Evolutionary conservation across 2,888 invertebrate genomes (phyloP).

Genomic region (Aleiodes testaceus): DNA sequence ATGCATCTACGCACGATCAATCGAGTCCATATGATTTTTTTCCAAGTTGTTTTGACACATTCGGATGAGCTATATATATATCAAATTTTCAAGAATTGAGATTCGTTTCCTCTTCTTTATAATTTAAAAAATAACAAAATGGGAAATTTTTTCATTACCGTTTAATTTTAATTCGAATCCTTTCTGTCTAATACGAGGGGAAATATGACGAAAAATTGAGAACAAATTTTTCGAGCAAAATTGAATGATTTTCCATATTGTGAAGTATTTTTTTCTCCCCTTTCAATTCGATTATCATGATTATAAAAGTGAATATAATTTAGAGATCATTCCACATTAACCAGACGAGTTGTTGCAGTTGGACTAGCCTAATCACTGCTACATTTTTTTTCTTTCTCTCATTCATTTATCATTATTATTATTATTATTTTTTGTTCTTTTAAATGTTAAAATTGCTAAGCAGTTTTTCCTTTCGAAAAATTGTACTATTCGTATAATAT

Average conservation of each 20-base stretch:
- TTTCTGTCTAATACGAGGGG: too few species aligned
- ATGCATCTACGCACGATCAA: background rate
- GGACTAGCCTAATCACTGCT: conserved; percentile 55
- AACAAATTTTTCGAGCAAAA: too few species aligned
- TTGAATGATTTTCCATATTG: too few species aligned
- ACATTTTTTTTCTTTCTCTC: conserved; percentile 44
- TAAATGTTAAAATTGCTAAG: background rate
- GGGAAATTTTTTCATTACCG: background rate
- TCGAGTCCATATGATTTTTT: background rate
- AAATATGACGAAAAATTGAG: too few species aligned
- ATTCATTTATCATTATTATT: background rate
- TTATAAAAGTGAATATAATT: conserved; percentile 1
- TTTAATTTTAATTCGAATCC: too few species aligned
- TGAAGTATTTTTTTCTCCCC: background rate
- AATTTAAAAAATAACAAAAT: background rate
- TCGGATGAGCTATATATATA: too few species aligned
- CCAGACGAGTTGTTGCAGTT: conserved; percentile 50
- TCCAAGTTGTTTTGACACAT: background rate
- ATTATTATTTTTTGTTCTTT: background rate
- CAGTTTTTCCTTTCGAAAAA: background rate
- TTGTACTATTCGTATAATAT: conserved; percentile 7
- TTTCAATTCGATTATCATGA: conserved; percentile 16
- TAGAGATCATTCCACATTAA: conserved; percentile 32
- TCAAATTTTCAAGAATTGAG: too few species aligned
- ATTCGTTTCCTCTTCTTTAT: background rate